These are phyloP conservation scores for Drosophila neocordata DNA, from an alignment of 1,140 invertebrate species.

Conservation along the genomic window DNA sequence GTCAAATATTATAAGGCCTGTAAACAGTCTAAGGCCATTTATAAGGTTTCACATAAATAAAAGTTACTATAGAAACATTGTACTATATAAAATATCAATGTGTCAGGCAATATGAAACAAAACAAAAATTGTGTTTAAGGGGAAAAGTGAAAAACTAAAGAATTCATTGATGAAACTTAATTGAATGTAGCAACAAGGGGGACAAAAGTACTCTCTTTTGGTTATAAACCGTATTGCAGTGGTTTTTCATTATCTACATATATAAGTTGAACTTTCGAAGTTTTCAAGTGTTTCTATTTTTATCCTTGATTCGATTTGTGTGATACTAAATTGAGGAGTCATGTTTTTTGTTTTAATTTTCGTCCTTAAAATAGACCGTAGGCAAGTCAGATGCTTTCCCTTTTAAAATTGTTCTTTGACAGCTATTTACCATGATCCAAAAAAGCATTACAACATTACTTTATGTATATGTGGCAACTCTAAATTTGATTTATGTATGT, in stretches of 20 bases:
- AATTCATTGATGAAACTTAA: background rate
- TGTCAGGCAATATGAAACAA: background rate
- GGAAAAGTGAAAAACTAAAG: background rate
- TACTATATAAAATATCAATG: background rate
- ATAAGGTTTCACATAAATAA: constrained; percentile 17
- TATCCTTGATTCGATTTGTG: too few species aligned
- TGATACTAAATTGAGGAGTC: too few species aligned
- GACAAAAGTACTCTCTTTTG: background rate
- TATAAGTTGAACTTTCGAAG: too few species aligned
- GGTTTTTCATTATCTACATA: too few species aligned
- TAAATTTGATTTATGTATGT: background rate
- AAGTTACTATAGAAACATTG: constrained; percentile 14
- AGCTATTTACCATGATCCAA: too few species aligned
- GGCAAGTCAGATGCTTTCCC: too few species aligned
- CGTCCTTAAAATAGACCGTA: too few species aligned
- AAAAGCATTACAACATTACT: too few species aligned
- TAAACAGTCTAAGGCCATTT: constrained; percentile 7
- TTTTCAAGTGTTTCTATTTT: too few species aligned
- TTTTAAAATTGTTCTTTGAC: too few species aligned
- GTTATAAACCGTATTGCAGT: background rate
- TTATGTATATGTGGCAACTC: too few species aligned
- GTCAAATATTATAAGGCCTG: constrained; percentile 32
- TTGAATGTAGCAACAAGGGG: background rate
- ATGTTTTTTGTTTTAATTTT: too few species aligned
- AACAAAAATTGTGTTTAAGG: background rate